Evolutionary conservation across 2,113 vertebrate species (phyloP).

Genomic region (Clinocottus analis): DNA sequence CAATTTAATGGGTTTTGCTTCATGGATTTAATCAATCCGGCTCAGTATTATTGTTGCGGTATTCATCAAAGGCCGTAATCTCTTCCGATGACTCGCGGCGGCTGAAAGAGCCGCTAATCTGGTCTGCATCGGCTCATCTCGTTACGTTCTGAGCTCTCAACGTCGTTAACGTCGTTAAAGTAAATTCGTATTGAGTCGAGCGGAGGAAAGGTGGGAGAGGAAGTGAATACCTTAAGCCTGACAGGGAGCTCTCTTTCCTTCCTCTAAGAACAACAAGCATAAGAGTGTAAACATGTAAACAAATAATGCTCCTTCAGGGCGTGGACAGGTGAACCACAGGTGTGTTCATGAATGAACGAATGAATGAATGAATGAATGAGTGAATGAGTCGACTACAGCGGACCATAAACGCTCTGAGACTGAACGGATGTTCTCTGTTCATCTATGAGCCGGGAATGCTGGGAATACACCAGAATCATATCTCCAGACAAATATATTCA

Average conservation of each 20-base stretch:
- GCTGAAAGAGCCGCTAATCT: conserved; percentile 31
- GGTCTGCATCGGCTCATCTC: conserved; percentile 23
- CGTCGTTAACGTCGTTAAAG: conserved; percentile 26
- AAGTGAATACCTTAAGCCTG: conserved; percentile 63
- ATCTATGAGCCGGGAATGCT: too few relatives aligned
- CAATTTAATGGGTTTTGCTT: conserved; percentile 37
- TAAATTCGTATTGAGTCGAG: conserved; percentile 46
- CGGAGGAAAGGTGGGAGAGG: conserved; percentile 44
- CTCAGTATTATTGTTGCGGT: conserved; percentile 33
- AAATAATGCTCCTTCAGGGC: background rate
- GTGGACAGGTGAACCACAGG: background rate
- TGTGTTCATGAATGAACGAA: background rate
- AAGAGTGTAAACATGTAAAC: conserved; percentile 6
- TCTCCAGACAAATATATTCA: too few relatives aligned
- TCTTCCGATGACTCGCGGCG: conserved; percentile 12
- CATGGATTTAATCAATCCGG: conserved; percentile 44
- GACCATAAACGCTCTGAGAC: too few relatives aligned
- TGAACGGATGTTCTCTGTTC: too few relatives aligned
- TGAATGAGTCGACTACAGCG: background rate
- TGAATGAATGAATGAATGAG: background rate
- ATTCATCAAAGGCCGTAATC: conserved; percentile 46
- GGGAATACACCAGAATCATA: too few relatives aligned
- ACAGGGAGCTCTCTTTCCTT: conserved; percentile 56
- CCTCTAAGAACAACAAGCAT: conserved; percentile 73
- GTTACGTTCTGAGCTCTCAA: conserved; percentile 37